These are phyloP conservation scores for Cyanistes caeruleus DNA, from an alignment of 2,113 vertebrate genomes.

Conservation along the genomic window DNA sequence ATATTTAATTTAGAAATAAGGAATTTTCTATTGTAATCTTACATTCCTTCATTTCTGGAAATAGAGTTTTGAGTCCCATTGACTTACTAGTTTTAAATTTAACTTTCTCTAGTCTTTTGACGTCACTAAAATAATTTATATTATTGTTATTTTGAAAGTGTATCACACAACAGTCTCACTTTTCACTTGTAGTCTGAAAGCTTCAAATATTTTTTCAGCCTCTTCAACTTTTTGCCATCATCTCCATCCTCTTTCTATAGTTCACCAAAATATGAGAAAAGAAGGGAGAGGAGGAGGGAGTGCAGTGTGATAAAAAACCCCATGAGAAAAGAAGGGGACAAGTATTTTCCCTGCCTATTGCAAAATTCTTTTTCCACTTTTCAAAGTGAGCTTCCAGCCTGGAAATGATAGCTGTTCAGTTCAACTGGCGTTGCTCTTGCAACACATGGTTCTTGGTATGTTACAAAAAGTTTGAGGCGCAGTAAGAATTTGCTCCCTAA, in stretches of 20 bases:
- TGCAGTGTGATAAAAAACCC: background rate
- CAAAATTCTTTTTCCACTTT: background rate
- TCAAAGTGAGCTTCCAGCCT: background rate
- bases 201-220: background rate
- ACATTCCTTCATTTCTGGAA: background rate
- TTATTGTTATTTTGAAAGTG: background rate
- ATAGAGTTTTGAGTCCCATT: background rate
- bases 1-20: background rate
- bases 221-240: background rate
- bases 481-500: background rate
- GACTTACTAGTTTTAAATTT: background rate
- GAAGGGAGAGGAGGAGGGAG: background rate
- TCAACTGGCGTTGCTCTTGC: background rate
- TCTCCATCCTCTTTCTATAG: background rate
- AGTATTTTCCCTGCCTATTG: background rate
- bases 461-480: background rate
- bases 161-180: background rate
- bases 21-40: background rate
- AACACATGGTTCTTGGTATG: background rate
- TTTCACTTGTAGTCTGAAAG: background rate
- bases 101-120: background rate
- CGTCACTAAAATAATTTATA: background rate
- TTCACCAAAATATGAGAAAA: background rate
- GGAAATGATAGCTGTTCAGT: background rate
- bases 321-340: background rate